phyloP scores from a whole-genome alignment of 2,113 vertebrate species.

The Rhabdornis inornatus region DNA sequence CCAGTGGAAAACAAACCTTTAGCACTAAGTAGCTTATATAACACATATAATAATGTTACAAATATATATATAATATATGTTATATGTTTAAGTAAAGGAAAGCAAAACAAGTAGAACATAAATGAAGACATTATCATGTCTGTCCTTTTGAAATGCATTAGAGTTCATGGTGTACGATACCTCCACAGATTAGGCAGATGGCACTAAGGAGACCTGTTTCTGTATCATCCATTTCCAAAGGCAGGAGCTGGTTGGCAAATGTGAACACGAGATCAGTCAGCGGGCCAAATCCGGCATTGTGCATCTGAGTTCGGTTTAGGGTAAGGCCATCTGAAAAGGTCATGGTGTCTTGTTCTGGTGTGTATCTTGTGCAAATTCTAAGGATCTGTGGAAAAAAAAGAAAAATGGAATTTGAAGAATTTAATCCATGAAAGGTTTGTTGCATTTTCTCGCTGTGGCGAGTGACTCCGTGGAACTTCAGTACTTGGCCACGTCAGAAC shows the following conservation, averaged over 20 bases:
- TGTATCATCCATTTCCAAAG: slow-evolving; percentile 94
- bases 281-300: slow-evolving; percentile 93
- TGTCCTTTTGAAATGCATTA: background rate
- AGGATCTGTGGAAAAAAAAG: slow-evolving; percentile 78
- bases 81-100: background rate
- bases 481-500: rapidly evolving
- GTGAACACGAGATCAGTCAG: slow-evolving; percentile 95
- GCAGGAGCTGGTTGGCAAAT: slow-evolving; percentile 93
- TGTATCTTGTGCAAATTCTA: slow-evolving; percentile 94
- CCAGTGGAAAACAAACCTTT: background rate
- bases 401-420: background rate
- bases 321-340: slow-evolving; percentile 95
- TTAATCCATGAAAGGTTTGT: background rate
- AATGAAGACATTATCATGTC: background rate
- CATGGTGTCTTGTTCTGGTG: slow-evolving; percentile 95
- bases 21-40: background rate
- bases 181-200: slow-evolving; percentile 96
- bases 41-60: background rate
- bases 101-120: background rate
- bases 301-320: slow-evolving; percentile 94
- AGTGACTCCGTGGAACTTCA: background rate
- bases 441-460: rapidly evolving
- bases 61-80: too few relatives aligned
- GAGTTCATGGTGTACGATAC: slow-evolving; percentile 55
- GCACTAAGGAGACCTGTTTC: slow-evolving; percentile 95